Base-by-base conservation (phyloP, 2,888 invertebrate genomes). In the Idaea straminata region DNA sequence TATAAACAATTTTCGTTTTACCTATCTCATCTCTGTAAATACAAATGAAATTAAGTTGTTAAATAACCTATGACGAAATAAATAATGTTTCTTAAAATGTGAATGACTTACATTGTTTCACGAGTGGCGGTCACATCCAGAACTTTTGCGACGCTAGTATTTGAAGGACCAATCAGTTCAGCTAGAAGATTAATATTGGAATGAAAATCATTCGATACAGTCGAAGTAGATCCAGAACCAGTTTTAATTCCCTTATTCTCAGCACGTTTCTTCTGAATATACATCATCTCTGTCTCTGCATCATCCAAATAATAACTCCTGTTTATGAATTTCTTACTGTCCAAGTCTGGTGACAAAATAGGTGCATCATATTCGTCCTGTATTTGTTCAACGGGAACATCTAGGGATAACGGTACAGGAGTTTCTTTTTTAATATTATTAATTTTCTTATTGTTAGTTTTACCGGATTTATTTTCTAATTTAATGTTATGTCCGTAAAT, bases 281-380 rank as follows among this genome's bases (percentile, higher is more conserved):
- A 82, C 83, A 84, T 85, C 68, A 89, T 80, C 76, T 88, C 87
- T 0, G 90, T 87, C 62, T 83, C 85, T 3, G 87, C 76, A 13
- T 90, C 85, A 64, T 91, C 89, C 69, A 89, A 78, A 69, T 85
- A 88, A 68, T 83, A 87, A 72, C 83, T 87, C 62, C 81, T 81
- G 64, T 86, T 82, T n/a, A 81, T 76, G 62, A 81, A 86, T 68
- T 88, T 86, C 66, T 80, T 78, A 60, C 58, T 74, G 64, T 82
- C 76, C 60, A 66, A 77, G 0, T 79, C 78, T 5, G 76, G 73
- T 10, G 75, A 69, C 47, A 72, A 64, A 6, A 68, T 62, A 2
- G 74, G 66, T 5, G 69, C 60, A 1, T 81, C 80, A 6, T 64
- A 67, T 10, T 80, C 81, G 5, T 64, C 73, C 16, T 74, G 73